Conservation (phyloP, 2,888 invertebrate genomes). For the Drosophila prostipennis region DNA sequence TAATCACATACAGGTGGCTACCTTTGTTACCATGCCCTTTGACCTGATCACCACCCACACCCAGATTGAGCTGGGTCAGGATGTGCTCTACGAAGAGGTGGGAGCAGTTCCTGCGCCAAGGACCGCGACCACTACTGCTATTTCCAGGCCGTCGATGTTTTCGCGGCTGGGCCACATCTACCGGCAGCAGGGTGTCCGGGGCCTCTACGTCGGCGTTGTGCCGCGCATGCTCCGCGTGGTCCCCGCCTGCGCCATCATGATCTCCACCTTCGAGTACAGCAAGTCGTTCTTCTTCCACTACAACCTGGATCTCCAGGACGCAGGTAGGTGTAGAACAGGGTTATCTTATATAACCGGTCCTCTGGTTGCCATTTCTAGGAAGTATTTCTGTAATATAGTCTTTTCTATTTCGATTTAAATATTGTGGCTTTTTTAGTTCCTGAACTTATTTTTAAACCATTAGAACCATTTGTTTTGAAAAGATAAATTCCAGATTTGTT, state of each 20-base stretch:
- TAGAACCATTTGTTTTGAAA: too few species aligned
- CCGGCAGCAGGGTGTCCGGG: constrained; percentile 54
- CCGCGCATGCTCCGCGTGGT: constrained; percentile 69
- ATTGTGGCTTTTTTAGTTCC: too few species aligned
- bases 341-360: too few species aligned
- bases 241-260: constrained; percentile 73
- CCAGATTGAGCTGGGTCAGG: constrained; percentile 67
- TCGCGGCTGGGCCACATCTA: constrained; percentile 53
- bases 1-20: constrained; percentile 53
- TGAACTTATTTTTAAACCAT: too few species aligned
- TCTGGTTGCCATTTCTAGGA: too few species aligned
- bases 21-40: constrained; percentile 70
- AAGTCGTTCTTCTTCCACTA: constrained; percentile 65
- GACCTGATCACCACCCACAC: constrained; percentile 69
- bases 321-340: constrained; percentile 50
- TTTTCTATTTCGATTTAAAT: too few species aligned
- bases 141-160: constrained; percentile 39
- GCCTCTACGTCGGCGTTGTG: constrained; percentile 58
- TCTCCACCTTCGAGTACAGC: constrained; percentile 72
- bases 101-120: not conserved
- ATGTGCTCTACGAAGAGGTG: constrained; percentile 49
- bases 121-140: not conserved
- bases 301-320: constrained; percentile 55
- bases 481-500: too few species aligned
- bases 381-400: too few species aligned